phyloP scores from a whole-genome alignment of 2,888 invertebrate genomes.

The Ceramica pisi region DNA sequence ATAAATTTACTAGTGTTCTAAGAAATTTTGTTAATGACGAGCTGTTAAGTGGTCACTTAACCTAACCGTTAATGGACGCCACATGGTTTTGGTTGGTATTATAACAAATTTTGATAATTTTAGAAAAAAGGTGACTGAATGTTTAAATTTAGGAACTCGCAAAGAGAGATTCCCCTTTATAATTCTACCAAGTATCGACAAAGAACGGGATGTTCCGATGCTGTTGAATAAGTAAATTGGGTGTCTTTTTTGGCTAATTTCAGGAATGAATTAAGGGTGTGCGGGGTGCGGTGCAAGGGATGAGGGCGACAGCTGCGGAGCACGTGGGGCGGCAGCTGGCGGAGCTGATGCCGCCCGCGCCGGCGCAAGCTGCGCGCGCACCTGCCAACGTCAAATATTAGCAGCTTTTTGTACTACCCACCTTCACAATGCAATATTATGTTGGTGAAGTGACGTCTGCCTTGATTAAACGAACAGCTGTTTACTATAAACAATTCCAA shows the following conservation, averaged over 20 bases:
- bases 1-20: slow-evolving; percentile 9
- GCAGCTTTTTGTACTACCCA: slow-evolving; percentile 72
- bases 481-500: neutral
- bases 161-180: neutral
- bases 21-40: slow-evolving; percentile 15
- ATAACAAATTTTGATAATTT: neutral
- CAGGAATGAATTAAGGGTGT: slow-evolving; percentile 66
- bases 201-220: slow-evolving; percentile 22
- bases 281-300: slow-evolving; percentile 71
- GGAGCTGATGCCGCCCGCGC: slow-evolving; percentile 62
- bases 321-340: slow-evolving; percentile 88
- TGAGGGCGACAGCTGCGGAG: slow-evolving; percentile 85
- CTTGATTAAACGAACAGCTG: slow-evolving; percentile 39
- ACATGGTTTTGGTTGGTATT: neutral
- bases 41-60: slow-evolving; percentile 3
- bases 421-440: slow-evolving; percentile 65
- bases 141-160: neutral
- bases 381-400: slow-evolving; percentile 84
- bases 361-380: slow-evolving; percentile 86
- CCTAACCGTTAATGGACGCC: neutral
- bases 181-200: slow-evolving; percentile 5
- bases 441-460: slow-evolving; percentile 65
- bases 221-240: slow-evolving; percentile 36
- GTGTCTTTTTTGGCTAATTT: slow-evolving; percentile 60
- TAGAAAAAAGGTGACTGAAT: neutral